Percentiles rank a stretch among this genome's conserved stretches.
Conservation (phyloP, 2,797 vertebrate genomes). For the Peromyscus melanophrys region DNA sequence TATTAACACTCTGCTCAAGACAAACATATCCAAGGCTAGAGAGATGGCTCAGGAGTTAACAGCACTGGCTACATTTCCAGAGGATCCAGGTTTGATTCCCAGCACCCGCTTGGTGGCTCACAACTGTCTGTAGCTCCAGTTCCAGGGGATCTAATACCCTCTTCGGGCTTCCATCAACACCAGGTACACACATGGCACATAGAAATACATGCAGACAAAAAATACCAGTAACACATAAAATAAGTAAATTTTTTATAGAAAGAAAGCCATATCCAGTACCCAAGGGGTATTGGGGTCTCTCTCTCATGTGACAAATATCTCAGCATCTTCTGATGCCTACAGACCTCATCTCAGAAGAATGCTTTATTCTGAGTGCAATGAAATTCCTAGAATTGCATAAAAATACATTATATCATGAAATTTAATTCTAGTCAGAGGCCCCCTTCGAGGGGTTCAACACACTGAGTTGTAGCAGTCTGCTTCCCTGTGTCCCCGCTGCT, state of each 20-base stretch:
- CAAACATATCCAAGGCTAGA: neutral
- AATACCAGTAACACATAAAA: neutral
- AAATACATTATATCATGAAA: neutral
- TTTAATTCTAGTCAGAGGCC: neutral
- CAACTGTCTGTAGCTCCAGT: neutral
- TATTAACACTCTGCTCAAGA: neutral
- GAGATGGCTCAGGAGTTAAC: neutral
- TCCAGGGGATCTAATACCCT: neutral
- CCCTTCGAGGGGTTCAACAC: neutral
- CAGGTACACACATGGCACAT: neutral
- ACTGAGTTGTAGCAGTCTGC: neutral
- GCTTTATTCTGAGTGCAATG: neutral
- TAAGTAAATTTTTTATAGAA: neutral
- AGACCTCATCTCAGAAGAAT: conserved; percentile 3
- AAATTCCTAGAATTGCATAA: neutral
- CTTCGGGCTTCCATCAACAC: neutral
- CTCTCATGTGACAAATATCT: neutral
- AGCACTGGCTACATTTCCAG: neutral
- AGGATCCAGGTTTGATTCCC: neutral
- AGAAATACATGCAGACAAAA: neutral
- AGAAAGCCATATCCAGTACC: neutral
- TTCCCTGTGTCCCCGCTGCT: neutral
- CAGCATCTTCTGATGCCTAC: neutral
- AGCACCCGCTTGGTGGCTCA: neutral
- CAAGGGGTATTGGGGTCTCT: neutral